A percentile compares a stretch with the other conserved stretches of the same genome.
These are phyloP conservation scores for Drosophila colorata DNA, from an alignment of 2,888 invertebrate genomes.

Conservation along the genomic window DNA sequence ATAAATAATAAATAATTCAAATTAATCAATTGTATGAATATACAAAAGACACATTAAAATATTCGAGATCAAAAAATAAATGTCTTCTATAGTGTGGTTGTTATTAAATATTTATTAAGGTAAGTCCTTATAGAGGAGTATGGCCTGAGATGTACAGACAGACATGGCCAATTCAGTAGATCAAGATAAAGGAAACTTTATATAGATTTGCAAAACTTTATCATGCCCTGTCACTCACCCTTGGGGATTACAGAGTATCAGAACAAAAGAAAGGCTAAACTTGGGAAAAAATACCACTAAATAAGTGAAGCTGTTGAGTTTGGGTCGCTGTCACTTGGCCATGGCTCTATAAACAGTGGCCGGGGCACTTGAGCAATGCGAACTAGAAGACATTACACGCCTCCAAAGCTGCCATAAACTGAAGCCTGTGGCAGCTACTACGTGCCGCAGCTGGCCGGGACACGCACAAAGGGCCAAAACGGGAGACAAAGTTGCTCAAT, in stretches of 20 bases:
- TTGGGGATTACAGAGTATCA: constrained; percentile 1
- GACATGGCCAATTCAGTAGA: too few species aligned
- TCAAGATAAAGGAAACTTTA: too few species aligned
- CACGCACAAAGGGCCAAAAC: constrained; percentile 1
- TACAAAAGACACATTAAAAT: too few species aligned
- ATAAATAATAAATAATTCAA: too few species aligned
- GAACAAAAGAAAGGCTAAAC: neutral
- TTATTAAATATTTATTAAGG: too few species aligned
- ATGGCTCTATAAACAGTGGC: constrained; percentile 5
- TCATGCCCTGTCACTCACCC: too few species aligned
- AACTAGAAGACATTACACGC: constrained; percentile 9
- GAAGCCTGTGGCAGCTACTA: constrained; percentile 35
- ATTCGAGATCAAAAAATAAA: too few species aligned
- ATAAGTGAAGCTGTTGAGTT: constrained; percentile 2
- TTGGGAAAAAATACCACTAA: neutral
- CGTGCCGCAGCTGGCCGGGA: constrained; percentile 38
- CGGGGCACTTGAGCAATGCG: constrained; percentile 7
- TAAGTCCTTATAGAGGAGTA: too few species aligned
- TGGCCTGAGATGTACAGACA: too few species aligned
- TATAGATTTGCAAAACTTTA: too few species aligned
- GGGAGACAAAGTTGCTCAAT: constrained; percentile 29
- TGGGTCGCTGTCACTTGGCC: neutral
- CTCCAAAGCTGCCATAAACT: constrained; percentile 22
- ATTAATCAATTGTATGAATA: too few species aligned
- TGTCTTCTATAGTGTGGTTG: too few species aligned